Evolutionary conservation across 2,888 invertebrate genomes (phyloP), one percentile per base, ranked within the genome.

Genomic region (Escarpia spicata): DNA sequence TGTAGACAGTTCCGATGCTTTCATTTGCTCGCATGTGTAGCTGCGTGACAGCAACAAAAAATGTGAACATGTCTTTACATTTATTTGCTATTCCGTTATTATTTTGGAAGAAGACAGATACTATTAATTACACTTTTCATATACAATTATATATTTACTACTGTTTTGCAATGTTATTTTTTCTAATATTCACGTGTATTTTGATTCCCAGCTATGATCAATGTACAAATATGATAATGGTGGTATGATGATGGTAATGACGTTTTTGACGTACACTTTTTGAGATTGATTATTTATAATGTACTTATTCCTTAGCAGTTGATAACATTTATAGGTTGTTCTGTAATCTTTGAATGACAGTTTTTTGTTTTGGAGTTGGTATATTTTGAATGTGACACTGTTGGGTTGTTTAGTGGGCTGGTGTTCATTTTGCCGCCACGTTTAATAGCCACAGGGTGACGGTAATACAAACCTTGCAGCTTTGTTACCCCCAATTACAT

Each of bases 101-200:
- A 93, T 94, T 94, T 95, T 95, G 94, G 93, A 94, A 94, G 92
- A 93, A 94, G 90, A 92, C 94, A 93, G 94, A 94, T 95, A 94
- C 94, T 95, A 94, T 94, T 94, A 94, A 94, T 94, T 94, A 95
- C 95, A 95, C 94, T 95, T 95, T 95, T 95, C 95, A 95, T 95
- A 95, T 95, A 95, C 95, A 95, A 94, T 94, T 94, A 94, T 95
- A 95, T 94, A 94, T 94, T 94, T 94, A 94, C 94, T 93, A 93
- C 93, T 94, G 94, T 94, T 94, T 95, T 95, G 95, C 95, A 95
- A 95, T 94, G 94, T 94, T 95, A 93, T 94, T 94, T 94, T 94
- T 95, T 94, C 93, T 94, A 93, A 93, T 94, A 93, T 93, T 93
- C 93, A 92, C 92, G 91, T 91, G 92, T 93, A 93, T 93, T 93